Evolutionary conservation across 2,888 invertebrate species (phyloP).

Genomic region (Hydriomena furcata): DNA sequence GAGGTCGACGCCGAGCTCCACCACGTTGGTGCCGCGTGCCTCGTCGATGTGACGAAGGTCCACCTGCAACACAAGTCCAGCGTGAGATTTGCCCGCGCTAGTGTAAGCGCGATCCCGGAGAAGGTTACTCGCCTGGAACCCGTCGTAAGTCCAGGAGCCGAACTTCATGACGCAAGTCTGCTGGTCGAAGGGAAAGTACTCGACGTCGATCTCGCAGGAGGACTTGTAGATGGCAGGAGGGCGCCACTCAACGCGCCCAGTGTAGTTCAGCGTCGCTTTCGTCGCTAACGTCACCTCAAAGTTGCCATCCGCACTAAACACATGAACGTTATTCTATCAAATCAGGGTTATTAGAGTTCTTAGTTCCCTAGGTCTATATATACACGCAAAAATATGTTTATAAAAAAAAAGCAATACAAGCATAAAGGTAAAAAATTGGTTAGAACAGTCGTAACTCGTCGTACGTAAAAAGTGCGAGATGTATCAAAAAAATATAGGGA

Average conservation of each 20-base stretch:
- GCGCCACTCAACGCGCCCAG: slow-evolving; percentile 96
- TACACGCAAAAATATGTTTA: too few species aligned
- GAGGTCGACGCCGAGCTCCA: slow-evolving; percentile 97
- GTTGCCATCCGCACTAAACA: slow-evolving; percentile 92
- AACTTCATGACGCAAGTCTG: slow-evolving; percentile 97
- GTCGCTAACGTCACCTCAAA: slow-evolving; percentile 96
- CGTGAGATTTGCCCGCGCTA: neutral
- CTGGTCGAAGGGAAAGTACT: slow-evolving; percentile 96
- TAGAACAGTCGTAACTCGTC: too few species aligned
- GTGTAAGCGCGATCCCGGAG: too few species aligned
- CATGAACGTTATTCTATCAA: too few species aligned
- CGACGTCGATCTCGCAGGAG: slow-evolving; percentile 95
- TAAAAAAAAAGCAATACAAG: too few species aligned
- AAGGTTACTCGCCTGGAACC: slow-evolving; percentile 87
- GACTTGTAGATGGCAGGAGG: slow-evolving; percentile 98
- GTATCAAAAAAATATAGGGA: too few species aligned
- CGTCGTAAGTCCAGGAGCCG: slow-evolving; percentile 97
- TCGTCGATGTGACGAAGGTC: slow-evolving; percentile 96
- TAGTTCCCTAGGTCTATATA: too few species aligned
- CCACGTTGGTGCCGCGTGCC: slow-evolving; percentile 93
- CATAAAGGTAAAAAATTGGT: too few species aligned
- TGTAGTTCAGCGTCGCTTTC: slow-evolving; percentile 94
- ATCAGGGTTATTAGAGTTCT: too few species aligned
- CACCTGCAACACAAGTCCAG: slow-evolving; percentile 82
- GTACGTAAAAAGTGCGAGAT: too few species aligned